Evolutionary conservation across 2,888 invertebrate species (phyloP).

Genomic region (Petrophora chlorosata): DNA sequence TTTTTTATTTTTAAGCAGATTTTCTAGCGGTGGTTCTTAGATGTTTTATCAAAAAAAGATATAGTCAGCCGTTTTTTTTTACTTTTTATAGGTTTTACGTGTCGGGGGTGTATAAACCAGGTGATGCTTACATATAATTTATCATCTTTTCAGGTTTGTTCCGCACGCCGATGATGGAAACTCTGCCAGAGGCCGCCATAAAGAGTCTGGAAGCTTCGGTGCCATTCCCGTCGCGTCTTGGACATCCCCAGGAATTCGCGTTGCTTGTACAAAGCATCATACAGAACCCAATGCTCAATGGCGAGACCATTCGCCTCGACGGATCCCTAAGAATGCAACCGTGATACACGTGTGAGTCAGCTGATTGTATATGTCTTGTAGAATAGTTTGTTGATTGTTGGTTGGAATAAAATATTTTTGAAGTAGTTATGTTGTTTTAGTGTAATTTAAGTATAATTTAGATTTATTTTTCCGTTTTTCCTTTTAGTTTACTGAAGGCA

Average conservation of each 20-base stretch:
- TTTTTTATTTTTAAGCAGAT: too few species aligned
- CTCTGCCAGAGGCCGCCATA: constrained; percentile 78
- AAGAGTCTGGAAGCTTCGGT: constrained; percentile 71
- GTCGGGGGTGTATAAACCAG: too few species aligned
- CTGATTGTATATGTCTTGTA: neutral
- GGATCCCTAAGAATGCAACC: constrained; percentile 84
- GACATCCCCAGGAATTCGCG: constrained; percentile 81
- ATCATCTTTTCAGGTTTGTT: too few species aligned
- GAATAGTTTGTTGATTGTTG: constrained; percentile 1
- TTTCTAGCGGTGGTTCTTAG: too few species aligned
- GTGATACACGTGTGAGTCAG: constrained; percentile 37
- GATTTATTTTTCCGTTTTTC: neutral
- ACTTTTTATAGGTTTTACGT: too few species aligned
- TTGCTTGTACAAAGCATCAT: constrained; percentile 80
- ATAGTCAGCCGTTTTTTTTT: too few species aligned
- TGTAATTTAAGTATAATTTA: neutral
- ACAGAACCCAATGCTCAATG: constrained; percentile 83
- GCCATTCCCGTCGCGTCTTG: constrained; percentile 82
- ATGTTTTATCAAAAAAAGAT: too few species aligned
- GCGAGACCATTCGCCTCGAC: constrained; percentile 84
- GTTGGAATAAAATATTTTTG: constrained; percentile 11
- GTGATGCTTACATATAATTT: too few species aligned
- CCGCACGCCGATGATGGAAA: constrained; percentile 80
- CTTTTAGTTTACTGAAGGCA: too few species aligned
- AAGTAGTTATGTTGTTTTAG: constrained; percentile 20